Evolutionary conservation across 2,797 vertebrate genomes (phyloP).

Genomic region (Labeo calbasu): DNA sequence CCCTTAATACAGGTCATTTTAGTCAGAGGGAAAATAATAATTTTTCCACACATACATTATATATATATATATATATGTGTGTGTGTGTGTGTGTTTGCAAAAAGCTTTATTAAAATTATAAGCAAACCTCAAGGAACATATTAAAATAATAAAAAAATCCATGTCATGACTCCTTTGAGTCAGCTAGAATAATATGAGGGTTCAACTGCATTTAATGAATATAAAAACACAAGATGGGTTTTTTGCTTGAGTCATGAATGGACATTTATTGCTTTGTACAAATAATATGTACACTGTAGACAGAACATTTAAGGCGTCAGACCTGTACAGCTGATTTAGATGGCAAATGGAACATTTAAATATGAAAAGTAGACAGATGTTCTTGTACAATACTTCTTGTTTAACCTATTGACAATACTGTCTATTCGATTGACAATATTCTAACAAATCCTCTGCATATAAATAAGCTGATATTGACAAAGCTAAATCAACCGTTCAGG

Average conservation of each 20-base stretch:
- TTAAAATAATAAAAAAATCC: too few relatives aligned
- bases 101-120: too few relatives aligned
- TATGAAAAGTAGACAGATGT: neutral
- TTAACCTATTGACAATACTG: constrained; percentile 12
- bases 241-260: constrained; percentile 58
- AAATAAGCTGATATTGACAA: neutral
- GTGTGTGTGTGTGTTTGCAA: too few relatives aligned
- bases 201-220: neutral
- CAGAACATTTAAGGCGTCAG: constrained; percentile 55
- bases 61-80: too few relatives aligned
- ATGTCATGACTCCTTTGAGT: too few relatives aligned
- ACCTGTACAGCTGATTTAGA: neutral
- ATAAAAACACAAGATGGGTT: neutral
- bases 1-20: too few relatives aligned
- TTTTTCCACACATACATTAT: too few relatives aligned
- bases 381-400: neutral
- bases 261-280: constrained; percentile 71
- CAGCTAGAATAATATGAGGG: too few relatives aligned
- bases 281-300: constrained; percentile 46
- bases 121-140: too few relatives aligned
- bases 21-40: too few relatives aligned
- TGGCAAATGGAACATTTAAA: neutral
- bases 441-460: constrained; percentile 1
- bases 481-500: constrained; percentile 13
- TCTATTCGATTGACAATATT: neutral